Evolutionary conservation across 53 echinoderm and acorn worm genomes (phyloP), one percentile per base, ranked within the genome.

Genomic region (Glandiceps talaboti): DNA sequence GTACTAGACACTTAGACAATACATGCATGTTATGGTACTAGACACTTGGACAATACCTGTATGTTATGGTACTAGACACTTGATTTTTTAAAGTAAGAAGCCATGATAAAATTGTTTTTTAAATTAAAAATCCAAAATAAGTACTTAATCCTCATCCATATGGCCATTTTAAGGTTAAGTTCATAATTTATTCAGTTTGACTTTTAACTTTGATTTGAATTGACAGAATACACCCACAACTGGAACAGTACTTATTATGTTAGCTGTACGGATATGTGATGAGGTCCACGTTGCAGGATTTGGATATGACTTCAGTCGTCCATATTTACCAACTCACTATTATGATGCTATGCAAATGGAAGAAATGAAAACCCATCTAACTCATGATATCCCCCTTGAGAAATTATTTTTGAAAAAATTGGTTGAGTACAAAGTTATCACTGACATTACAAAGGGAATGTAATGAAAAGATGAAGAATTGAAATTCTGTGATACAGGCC

Each of bases 201-300:
- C 64, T 12, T 73, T 64, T 25, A 78, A 6, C 27, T 86, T 45
- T 28, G n/a, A n/a, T n/a, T n/a, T n/a, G n/a, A n/a, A n/a, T 79
- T 28, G 6, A 25, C 84, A 95, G 96, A 92, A 92, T 83, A 90
- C 92, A 6, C 96, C 96, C 0, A 95, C 96, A 1, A 86, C 96
- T 0, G 96, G 96, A 27, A 78, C 86, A 14, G 76, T 95, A 32
- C 87, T 82, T 26, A 92, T 95, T 33, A 90, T 88, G 81, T 27
- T 92, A 74, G 88, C 90, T 0, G 73, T 90, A 0, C 82, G 88
- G 29, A 73, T 95, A 29, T 95, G 96, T 73, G 96, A 95, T 81
- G 96, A 95, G 82, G 87, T 95, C 29, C 83, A 90, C 1, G 82
- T 95, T 0, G 96, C 87, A 0, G 96, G 96, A 32, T 95, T 95